Base-by-base conservation (phyloP, 1,140 invertebrate species). In the Acromyrmex charruanus region DNA sequence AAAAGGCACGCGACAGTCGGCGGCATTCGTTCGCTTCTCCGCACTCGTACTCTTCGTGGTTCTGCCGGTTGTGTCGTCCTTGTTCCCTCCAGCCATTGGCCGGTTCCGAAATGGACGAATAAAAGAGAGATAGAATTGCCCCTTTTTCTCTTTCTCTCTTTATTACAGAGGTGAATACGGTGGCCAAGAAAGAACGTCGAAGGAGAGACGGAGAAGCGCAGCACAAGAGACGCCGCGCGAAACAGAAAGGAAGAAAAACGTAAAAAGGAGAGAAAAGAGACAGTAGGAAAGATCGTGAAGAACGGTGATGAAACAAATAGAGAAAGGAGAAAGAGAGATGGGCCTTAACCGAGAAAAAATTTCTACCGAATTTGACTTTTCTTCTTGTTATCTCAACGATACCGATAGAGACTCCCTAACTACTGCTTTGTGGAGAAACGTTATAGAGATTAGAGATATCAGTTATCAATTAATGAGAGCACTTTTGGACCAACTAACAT, bases 401-500 rank as follows among this genome's bases (percentile, higher is more conserved):
- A 35, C 44, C 59, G 59, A 61, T 39, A 65, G 61, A 44, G 39
- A 44, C 18, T 4, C 12, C 16, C 25, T 35, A 61, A 49, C 2
- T 82, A 12, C 44, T 12, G 58, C n/a, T 61, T 79, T n/a, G 44
- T 59, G 39, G 68, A 82, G 87, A 88, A 90, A 89, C 66, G 85
- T 91, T 82, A 14, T 69, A 39, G 18, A 93, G 93, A 94, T 93
- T 44, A 72, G 85, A 92, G 93, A 95, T 94, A 94, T 94, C 93
- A 87, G 88, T 94, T 95, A 94, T 94, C 93, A 95, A 94, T 95
- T 94, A 94, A 94, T 92, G 91, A 92, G 90, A 85, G 90, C 87
- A 91, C 79, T 92, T 92, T 91, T 92, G 89, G 91, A 10, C 9
- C 93, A 93, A 10, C 10, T 93, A 93, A 89, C 86, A 18, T 82